Evolutionary conservation across 2,113 vertebrate genomes (phyloP), one percentile per base, ranked within the genome.

Genomic region (Dipodomys spectabilis): DNA sequence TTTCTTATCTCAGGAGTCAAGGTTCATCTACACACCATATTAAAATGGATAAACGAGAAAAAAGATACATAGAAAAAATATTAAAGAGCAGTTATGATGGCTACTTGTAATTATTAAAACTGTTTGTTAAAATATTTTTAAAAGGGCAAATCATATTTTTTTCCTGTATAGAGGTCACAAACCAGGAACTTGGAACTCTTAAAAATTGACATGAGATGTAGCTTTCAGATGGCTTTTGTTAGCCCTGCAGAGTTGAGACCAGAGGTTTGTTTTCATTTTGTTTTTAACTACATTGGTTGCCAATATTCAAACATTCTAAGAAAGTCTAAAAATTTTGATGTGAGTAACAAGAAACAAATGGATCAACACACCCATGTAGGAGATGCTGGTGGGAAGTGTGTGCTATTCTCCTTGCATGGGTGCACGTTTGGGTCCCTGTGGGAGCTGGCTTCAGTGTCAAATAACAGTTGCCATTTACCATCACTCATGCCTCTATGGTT

Each of bases 1-100:
- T 88, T 80, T 39, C 39, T 44, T 57, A 72, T 82, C 45, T 79
- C 62, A 94, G 45, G 93, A 96, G 53, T 65, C 10, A 65, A 62
- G 65, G 72, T 90, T 93, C 92, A 72, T 27, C 10, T 72, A 7
- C 2, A 78, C 5, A 32, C 57, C 82, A 39, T 87, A 88, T 62
- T 75, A 49, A 85, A 88, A 79, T 9, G 32, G 7, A 79, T 45
- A 94, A 86, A 53, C 30, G 35, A 79, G 39, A 86, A 89, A 80
- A 65, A 82, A 85, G 45, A 4, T 25, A 89, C 64, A 81, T 35
- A 82, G 5, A 13, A 88, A 44, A 44, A 88, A 78, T 11, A 82
- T 27, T n/a, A 86, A 81, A 84, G 64, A 5, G 39, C 8, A 86
- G 6, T 71, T 60, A 60, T n/a, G 35, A 80, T 22, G 64, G 74